Base-by-base conservation (phyloP, 2,113 vertebrate species). In the Holacanthus passer region DNA sequence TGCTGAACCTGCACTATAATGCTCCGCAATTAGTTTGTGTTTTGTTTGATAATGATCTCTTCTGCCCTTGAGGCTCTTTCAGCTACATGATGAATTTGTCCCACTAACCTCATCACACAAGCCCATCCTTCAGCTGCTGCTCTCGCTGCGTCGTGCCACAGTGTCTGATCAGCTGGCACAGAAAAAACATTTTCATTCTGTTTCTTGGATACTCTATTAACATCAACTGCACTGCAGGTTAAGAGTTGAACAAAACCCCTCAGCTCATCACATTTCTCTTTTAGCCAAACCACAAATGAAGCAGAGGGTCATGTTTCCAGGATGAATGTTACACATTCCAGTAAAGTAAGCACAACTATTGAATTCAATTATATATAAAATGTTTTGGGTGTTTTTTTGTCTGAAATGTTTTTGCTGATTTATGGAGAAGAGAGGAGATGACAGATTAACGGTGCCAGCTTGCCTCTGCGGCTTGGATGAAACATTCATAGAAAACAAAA, bases 21-120 rank as follows among this genome's bases (percentile, higher is more conserved):
- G 80, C 78, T 88, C 82, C 88, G 85, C 92, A 95, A 95, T 95
- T 94, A 95, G 83, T 81, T 88, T 84, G 79, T 77, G 87, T 91
- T 92, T 84, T 91, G 85, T 89, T 91, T 92, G 85, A 92, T 84
- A 85, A 93, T 87, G 85, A 86, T 87, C 67, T 85, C 65, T 55
- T 81, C 16, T 83, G 75, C 79, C n/a, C 88, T 81, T 3, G 59
- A 63, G 83, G 94, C 87, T 39, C 50, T 55, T 75, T 72, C 27
- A 86, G 78, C 63, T 87, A 87, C 89, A 78, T 58, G 84, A 91
- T 90, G 63, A 87, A 89, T 91, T 90, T 88, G 78, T 72, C 82
- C 86, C 67, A 53, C 68, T 89, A 90, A 94, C 77, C 86, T 90
- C 85, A 87, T 83, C 74, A 71, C 79, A 81, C 59, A 47, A 62